These are phyloP conservation scores for Nasonia vitripennis DNA, from an alignment of 1,140 invertebrate species.

Conservation along the genomic window DNA sequence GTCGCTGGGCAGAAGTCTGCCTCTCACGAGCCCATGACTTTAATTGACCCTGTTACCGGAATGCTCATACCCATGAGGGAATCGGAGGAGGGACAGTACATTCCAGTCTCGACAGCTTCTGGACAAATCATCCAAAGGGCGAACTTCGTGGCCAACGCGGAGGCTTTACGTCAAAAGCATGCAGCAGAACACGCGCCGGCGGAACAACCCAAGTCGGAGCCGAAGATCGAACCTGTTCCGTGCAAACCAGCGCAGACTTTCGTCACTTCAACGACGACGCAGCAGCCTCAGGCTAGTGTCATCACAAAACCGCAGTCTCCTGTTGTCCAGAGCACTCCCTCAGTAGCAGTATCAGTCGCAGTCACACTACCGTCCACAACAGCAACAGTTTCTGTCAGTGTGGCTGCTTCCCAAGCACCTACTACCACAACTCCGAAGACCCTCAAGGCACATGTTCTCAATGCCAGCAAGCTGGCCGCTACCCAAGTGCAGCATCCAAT, in stretches of 20 bases:
- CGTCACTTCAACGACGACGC: background rate
- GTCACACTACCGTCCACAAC: constrained; percentile 45
- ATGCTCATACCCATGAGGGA: constrained; percentile 83
- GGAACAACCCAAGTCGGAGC: constrained; percentile 32
- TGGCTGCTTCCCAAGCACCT: background rate
- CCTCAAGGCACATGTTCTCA: constrained; percentile 77
- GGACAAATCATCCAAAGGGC: constrained; percentile 59
- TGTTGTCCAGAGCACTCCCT: constrained; percentile 52
- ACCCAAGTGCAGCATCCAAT: constrained; percentile 56
- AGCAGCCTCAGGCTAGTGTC: constrained; percentile 57
- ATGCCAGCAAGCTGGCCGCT: constrained; percentile 65
- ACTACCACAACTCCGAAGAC: constrained; percentile 67
- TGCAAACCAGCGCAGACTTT: constrained; percentile 44
- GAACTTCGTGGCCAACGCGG: constrained; percentile 36
- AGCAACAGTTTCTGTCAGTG: constrained; percentile 21
- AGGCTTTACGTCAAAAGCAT: background rate
- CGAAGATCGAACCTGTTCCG: constrained; percentile 50
- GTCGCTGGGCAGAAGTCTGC: constrained; percentile 58
- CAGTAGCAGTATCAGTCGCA: constrained; percentile 16
- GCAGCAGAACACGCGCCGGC: background rate
- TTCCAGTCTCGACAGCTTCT: constrained; percentile 75
- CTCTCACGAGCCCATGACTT: constrained; percentile 76
- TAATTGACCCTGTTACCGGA: constrained; percentile 87
- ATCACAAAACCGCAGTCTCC: constrained; percentile 66
- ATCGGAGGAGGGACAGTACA: constrained; percentile 83